These are phyloP conservation scores for Holothuria leucospilota DNA, from an alignment of 53 echinoderm and acorn worm genomes.

Conservation along the genomic window DNA sequence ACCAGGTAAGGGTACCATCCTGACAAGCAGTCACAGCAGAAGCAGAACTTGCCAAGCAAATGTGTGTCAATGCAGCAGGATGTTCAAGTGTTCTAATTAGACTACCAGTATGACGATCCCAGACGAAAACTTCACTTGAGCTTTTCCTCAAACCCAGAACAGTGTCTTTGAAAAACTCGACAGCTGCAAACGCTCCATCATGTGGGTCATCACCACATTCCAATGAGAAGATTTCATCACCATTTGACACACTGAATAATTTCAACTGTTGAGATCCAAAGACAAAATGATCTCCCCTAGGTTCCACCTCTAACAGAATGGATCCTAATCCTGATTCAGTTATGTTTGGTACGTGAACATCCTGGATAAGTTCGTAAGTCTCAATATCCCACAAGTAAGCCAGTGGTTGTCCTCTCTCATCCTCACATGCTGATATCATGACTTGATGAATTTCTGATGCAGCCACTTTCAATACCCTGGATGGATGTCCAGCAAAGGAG, in stretches of 20 bases:
- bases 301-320: constrained; percentile 31
- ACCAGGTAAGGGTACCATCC: constrained; percentile 23
- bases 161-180: constrained; percentile 46
- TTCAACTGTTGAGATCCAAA: constrained; percentile 70
- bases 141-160: constrained; percentile 48
- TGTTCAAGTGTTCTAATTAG: constrained; percentile 47
- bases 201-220: constrained; percentile 47
- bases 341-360: constrained; percentile 59
- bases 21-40: constrained; percentile 27
- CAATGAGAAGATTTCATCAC: constrained; percentile 68
- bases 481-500: constrained; percentile 82
- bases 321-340: constrained; percentile 40
- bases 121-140: constrained; percentile 62
- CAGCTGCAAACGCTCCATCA: constrained; percentile 44
- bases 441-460: constrained; percentile 60
- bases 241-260: constrained; percentile 74
- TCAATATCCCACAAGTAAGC: constrained; percentile 79
- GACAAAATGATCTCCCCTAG: constrained; percentile 57
- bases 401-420: constrained; percentile 68
- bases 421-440: constrained; percentile 78
- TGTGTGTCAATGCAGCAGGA: constrained; percentile 39
- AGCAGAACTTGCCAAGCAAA: not conserved
- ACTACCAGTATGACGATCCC: constrained; percentile 59
- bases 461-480: constrained; percentile 67
- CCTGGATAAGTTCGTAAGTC: constrained; percentile 77